Percentiles rank a stretch among this genome's conserved stretches.
phyloP scores from a whole-genome alignment of 1,140 invertebrate species.

The Adelges cooleyi region DNA sequence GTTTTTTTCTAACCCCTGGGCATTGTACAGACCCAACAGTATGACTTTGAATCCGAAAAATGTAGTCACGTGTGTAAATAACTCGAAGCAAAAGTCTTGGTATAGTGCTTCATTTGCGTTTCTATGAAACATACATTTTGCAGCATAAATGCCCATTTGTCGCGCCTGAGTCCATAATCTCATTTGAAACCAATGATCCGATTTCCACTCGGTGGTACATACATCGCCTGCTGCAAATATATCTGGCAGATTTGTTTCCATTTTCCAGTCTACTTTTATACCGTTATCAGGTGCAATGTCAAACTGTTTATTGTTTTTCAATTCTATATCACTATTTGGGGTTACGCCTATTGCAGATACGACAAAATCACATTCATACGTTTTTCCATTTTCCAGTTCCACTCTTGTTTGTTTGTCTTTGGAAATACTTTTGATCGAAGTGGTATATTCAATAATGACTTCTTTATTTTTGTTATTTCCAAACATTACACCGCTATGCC shows the following conservation, averaged over 20 bases:
- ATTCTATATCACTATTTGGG: constrained; percentile 51
- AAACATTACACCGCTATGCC: constrained; percentile 64
- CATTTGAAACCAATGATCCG: constrained; percentile 92
- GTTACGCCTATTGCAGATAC: constrained; percentile 90
- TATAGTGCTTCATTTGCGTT: constrained; percentile 50
- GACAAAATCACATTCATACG: constrained; percentile 77
- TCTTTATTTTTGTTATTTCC: constrained; percentile 37
- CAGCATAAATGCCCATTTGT: constrained; percentile 92
- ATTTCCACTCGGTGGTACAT: constrained; percentile 66
- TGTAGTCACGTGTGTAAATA: constrained; percentile 91
- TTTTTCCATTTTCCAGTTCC: constrained; percentile 60
- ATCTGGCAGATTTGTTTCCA: constrained; percentile 65
- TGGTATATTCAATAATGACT: constrained; percentile 52
- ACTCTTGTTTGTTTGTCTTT: constrained; percentile 50
- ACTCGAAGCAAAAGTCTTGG: constrained; percentile 91
- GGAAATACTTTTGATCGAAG: constrained; percentile 48
- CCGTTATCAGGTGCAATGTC: constrained; percentile 57
- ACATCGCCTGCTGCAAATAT: constrained; percentile 94
- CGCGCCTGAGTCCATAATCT: constrained; percentile 93
- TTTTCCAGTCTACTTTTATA: constrained; percentile 69
- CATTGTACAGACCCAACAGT: constrained; percentile 87
- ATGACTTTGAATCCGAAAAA: constrained; percentile 94
- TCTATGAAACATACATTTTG: constrained; percentile 71
- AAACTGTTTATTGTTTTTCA: constrained; percentile 42
- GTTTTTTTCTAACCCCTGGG: constrained; percentile 61